Evolutionary conservation across 2,797 vertebrate genomes (phyloP), one percentile per base, ranked within the genome.

Genomic region (Diplodus puntazzo): DNA sequence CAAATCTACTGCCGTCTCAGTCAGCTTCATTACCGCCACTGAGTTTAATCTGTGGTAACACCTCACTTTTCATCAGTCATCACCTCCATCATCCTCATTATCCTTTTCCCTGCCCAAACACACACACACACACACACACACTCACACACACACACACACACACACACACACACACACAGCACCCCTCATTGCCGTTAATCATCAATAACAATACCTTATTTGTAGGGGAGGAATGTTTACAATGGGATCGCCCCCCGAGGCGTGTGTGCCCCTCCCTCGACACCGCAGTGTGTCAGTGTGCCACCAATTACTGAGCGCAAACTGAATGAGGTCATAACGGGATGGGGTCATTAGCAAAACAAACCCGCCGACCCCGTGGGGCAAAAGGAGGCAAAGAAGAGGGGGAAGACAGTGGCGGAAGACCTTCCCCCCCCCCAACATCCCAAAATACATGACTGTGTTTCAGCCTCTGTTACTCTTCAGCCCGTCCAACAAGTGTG

Each of bases 271-370:
- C 88, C 87, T 87, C 90, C 88, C 86, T 89, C 79, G 2, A 64
- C 82, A 92, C 85, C 4, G 5, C 90, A 69, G 84, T 79, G 66
- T 89, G 87, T 92, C 90, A 89, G 87, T 90, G 89, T 92, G 92
- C 90, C 87, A 88, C 91, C 91, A 94, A 91, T 92, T 92, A 93
- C 86, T 61, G 82, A 85, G 89, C 79, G 49, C 85, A 89, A 87
- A 80, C 84, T 90, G 82, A 93, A 94, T 92, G 92, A 93, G 93
- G 93, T 93, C 93, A 93, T 77, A 85, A 84, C 86, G 62, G 91
- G 93, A 93, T 90, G 90, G 90, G 89, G 89, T 92, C 88, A 91
- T 94, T 92, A 93, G 91, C 91, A 93, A 93, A 90, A 93, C 91
- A 93, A 91, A 92, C 90, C 89, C 80, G 1, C 45, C 48, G 75